These are phyloP conservation scores for Arizona elegans DNA, from an alignment of 2,113 vertebrate species.

Conservation along the genomic window DNA sequence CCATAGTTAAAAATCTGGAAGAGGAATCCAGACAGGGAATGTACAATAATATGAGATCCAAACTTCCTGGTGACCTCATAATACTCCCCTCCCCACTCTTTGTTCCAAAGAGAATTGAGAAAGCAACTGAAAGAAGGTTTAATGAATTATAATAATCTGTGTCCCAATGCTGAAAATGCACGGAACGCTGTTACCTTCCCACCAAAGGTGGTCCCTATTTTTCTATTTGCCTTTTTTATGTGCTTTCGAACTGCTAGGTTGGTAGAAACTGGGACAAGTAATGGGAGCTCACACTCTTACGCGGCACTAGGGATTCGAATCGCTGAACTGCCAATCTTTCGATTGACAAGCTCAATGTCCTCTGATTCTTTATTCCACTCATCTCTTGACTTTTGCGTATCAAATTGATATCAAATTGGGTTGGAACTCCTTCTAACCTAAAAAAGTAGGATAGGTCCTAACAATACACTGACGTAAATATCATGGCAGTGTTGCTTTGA, in stretches of 20 bases:
- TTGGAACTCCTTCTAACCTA: neutral
- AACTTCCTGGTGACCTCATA: neutral
- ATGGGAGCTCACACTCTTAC: too few relatives aligned
- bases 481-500: neutral
- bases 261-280: too few relatives aligned
- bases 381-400: neutral
- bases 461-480: neutral
- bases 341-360: too few relatives aligned
- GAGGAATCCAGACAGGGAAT: neutral
- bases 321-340: too few relatives aligned
- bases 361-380: neutral
- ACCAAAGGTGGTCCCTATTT: too few relatives aligned
- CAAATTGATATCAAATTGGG: neutral
- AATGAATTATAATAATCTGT: neutral
- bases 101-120: neutral
- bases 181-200: too few relatives aligned
- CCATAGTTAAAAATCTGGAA: neutral
- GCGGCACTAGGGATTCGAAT: too few relatives aligned
- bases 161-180: too few relatives aligned
- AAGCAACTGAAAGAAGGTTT: neutral
- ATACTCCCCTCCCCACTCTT: neutral
- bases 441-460: neutral
- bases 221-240: too few relatives aligned
- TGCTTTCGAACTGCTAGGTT: too few relatives aligned
- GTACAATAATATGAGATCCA: neutral